Percentiles rank a stretch among this genome's conserved stretches.
These are phyloP conservation scores for Melanotaenia pygmaea DNA, from an alignment of 2,797 vertebrate species.

Conservation along the genomic window DNA sequence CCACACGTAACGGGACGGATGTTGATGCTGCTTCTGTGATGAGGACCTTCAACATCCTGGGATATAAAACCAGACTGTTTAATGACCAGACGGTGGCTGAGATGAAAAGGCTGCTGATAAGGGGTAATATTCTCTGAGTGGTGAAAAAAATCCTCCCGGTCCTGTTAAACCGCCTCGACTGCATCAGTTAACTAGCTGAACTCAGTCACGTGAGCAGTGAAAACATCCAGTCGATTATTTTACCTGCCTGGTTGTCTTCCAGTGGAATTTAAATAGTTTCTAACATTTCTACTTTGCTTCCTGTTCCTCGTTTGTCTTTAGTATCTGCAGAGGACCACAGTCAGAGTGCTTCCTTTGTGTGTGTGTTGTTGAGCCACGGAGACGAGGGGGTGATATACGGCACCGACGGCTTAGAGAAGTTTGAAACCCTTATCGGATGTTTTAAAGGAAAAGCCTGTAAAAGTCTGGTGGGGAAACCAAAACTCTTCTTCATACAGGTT, in stretches of 20 bases:
- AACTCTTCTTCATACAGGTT: constrained; percentile 87
- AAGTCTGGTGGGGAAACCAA: constrained; percentile 82
- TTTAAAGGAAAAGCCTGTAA: constrained; percentile 75
- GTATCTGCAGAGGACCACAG: constrained; percentile 80
- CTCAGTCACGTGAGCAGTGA: no score
- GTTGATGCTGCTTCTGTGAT: constrained; percentile 57
- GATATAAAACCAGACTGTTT: constrained; percentile 52
- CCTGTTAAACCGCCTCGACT: neutral
- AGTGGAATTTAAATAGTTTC: no score
- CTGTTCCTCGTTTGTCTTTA: constrained; percentile 28
- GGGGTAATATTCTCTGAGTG: constrained; percentile 48
- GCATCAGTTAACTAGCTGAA: no score
- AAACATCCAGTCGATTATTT: no score
- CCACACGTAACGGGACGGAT: constrained; percentile 72
- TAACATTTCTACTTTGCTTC: neutral
- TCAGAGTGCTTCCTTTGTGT: constrained; percentile 75
- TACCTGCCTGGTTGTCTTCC: no score
- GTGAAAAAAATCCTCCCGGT: neutral
- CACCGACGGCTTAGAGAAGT: constrained; percentile 45
- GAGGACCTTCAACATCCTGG: constrained; percentile 66
- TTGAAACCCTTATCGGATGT: constrained; percentile 60
- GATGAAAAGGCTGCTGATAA: constrained; percentile 53
- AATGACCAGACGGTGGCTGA: constrained; percentile 67
- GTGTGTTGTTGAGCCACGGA: constrained; percentile 83
- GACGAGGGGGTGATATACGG: constrained; percentile 78